A percentile compares a stretch with the other conserved stretches of the same genome.
These are phyloP conservation scores for Amphipoea lucens DNA, from an alignment of 2,888 invertebrate species.

Conservation along the genomic window DNA sequence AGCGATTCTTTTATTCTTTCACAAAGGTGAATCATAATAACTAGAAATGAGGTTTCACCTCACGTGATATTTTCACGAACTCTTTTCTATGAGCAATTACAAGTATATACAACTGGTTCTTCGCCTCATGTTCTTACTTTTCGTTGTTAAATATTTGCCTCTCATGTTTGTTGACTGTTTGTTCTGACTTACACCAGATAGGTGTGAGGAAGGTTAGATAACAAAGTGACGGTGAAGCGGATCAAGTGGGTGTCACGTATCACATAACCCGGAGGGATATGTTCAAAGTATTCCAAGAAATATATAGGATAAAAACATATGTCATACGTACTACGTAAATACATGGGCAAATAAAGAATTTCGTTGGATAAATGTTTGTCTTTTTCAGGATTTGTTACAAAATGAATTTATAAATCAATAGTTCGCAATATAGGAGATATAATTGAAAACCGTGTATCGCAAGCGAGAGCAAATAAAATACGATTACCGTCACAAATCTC, in stretches of 20 bases:
- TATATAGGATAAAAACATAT: constrained; percentile 36
- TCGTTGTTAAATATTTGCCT: constrained; percentile 43
- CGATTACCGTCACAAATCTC: constrained; percentile 36
- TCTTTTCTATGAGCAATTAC: constrained; percentile 19
- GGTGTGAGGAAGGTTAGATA: constrained; percentile 52
- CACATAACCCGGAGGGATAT: constrained; percentile 50
- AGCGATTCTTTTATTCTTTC: constrained; percentile 68
- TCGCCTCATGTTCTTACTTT: constrained; percentile 18
- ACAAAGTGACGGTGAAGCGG: constrained; percentile 62
- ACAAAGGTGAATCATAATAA: constrained; percentile 22
- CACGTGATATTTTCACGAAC: neutral
- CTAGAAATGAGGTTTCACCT: constrained; percentile 13
- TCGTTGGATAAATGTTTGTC: constrained; percentile 10
- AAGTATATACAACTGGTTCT: neutral
- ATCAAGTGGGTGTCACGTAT: constrained; percentile 65
- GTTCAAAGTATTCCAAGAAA: constrained; percentile 49
- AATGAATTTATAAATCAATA: constrained; percentile 28
- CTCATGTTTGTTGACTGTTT: constrained; percentile 42
- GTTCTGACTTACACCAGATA: constrained; percentile 33
- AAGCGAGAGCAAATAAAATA: constrained; percentile 38
- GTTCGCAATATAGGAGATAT: constrained; percentile 12
- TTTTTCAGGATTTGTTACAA: constrained; percentile 22
- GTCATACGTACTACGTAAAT: neutral
- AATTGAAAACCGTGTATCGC: constrained; percentile 26
- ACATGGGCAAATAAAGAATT: constrained; percentile 24